Evolutionary conservation across 2,888 invertebrate genomes (phyloP), one percentile per base, ranked within the genome.

Genomic region (Biston betularia): DNA sequence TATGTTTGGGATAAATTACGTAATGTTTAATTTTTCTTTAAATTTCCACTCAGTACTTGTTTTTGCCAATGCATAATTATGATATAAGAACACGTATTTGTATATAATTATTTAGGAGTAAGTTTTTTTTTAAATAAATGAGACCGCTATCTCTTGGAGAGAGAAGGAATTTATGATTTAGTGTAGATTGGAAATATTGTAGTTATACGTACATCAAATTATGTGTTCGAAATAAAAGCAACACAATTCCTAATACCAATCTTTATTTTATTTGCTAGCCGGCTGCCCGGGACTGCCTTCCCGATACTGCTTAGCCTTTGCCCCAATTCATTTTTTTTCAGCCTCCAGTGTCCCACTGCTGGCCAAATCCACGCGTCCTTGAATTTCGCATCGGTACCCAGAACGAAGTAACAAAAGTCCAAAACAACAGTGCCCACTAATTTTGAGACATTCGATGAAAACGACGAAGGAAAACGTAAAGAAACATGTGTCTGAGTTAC

Each of bases 211-310:
- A 48, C 48, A 63, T 42, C 49, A 38, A 35, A 24, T 40, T n/a
- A 60, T 61, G 62, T 69, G 65, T 62, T 57, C 45, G 24, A 58
- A 68, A 64, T 65, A 63, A 65, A 63, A 50, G 9, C 52, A 59
- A 52, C 52, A 66, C 65, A 54, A 52, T 57, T 46, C 62, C 45
- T 57, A 69, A 69, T 57, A 65, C 63, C 65, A 68, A 63, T 59
- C 34, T 44, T 64, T 56, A 59, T 69, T 59, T 65, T 70, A 53
- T 66, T 55, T 56, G 68, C 48, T 9, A 11, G 15, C 46, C 8
- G 46, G 6, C 15, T 46, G 14, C 24, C 9, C 48, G 15, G 3
- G n/a, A 24, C 24, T 24, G 24, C 24, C 24, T 24, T 2, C 24
- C 24, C 24, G 24, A 3, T 24, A 3, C 24, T 3, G 24, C 24